Evolutionary conservation across 2,888 invertebrate species (phyloP).

Genomic region (Alviniconcha strummeri): DNA sequence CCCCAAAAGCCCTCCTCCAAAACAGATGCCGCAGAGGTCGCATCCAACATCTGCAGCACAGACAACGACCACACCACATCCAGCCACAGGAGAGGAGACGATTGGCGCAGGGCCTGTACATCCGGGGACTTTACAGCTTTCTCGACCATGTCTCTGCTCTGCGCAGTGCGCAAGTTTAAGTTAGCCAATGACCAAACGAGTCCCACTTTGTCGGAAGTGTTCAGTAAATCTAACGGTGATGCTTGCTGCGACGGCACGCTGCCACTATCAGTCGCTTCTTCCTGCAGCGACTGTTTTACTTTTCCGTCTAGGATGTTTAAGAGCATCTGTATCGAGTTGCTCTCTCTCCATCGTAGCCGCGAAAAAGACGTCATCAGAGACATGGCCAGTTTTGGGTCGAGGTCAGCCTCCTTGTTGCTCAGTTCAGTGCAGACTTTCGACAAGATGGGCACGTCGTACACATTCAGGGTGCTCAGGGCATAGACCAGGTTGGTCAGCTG

Average conservation of each 20-base stretch:
- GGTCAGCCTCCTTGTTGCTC: slow-evolving; percentile 16
- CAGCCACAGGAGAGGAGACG: slow-evolving; percentile 36
- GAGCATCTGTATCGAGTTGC: slow-evolving; percentile 27
- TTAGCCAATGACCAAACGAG: slow-evolving; percentile 37
- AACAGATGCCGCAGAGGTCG: slow-evolving; percentile 32
- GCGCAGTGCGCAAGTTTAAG: slow-evolving; percentile 23
- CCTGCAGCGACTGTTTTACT: neutral
- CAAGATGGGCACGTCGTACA: slow-evolving; percentile 38
- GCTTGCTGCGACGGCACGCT: neutral
- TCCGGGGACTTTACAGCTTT: neutral
- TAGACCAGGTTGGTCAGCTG: slow-evolving; percentile 41
- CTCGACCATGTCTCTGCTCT: slow-evolving; percentile 2
- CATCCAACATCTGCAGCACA: slow-evolving; percentile 23
- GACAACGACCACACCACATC: slow-evolving; percentile 41
- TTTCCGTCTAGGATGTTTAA: slow-evolving; percentile 23
- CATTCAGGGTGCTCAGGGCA: slow-evolving; percentile 35
- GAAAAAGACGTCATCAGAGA: slow-evolving; percentile 36
- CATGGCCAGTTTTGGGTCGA: slow-evolving; percentile 17
- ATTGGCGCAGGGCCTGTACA: slow-evolving; percentile 9
- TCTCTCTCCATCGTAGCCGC: slow-evolving; percentile 36
- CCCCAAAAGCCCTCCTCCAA: slow-evolving; percentile 34
- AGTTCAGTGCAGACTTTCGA: slow-evolving; percentile 30
- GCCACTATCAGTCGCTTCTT: neutral
- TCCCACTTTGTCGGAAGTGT: slow-evolving; percentile 24
- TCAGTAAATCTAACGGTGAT: slow-evolving; percentile 5